Evolutionary conservation across 1,140 invertebrate genomes (phyloP), one percentile per base, ranked within the genome.

Genomic region (Brachionus paranguensis): DNA sequence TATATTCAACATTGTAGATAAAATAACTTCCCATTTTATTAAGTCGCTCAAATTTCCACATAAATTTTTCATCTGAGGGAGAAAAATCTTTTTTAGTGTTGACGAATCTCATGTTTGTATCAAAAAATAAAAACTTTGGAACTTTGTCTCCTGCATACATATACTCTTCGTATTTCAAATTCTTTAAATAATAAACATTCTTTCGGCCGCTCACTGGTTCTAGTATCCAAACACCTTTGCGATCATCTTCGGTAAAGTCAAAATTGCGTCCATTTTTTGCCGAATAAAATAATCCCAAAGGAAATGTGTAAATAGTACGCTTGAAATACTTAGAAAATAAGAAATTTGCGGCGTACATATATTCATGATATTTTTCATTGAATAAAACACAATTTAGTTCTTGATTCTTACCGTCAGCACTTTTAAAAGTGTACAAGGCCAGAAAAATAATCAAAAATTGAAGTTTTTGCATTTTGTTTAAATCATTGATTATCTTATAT

Each of bases 191-290:
- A n/a, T n/a, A 76, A 27, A 50, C 24, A 47, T 47, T 50, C 43
- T 76, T 11, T 47, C 43, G 17, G 2, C 20, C 72, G 20, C 6
- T 45, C 1, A 76, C 72, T n/a, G 45, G 72, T 12, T 76, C 72
- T 27, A 76, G 3, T 12, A 76, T 50, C 72, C 72, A 76, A n/a
- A 76, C 45, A 14, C 72, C 72, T 76, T 76, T 76, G 24, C 72
- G 72, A 76, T 76, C 72, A 50, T 76, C 45, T 11, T 76, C 72
- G 5, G 27, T 76, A 50, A 76, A 76, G 47, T 76, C 72, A 47
- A 76, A 76, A 76, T 76, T 76, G n/a, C 14, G 17, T 27, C 72
- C 72, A 76, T 76, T 76, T 14, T 76, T 76, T 29, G 50, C 6
- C 3, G 41, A 50, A 29, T 76, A 76, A 6, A 76, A 27, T 27